Evolutionary conservation across 2,797 vertebrate genomes (phyloP), one percentile per base, ranked within the genome.

Genomic region (Microcaecilia unicolor): DNA sequence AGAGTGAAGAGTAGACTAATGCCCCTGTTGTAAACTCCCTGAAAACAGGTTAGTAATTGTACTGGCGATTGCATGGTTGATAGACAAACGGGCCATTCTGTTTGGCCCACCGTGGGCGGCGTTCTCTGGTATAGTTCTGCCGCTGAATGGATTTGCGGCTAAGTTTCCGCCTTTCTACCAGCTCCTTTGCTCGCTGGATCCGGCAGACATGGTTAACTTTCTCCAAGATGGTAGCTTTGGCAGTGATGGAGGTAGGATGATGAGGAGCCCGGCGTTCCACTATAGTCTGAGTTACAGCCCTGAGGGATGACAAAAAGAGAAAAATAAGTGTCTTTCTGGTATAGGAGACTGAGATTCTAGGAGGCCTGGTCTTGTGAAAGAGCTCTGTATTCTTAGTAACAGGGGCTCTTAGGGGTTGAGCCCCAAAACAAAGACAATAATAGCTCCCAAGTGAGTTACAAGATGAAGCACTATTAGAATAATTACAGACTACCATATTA

Each of bases 21-120:
- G 54, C 55, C 59, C 4, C 22, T 5, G 18, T 43, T 22, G 20
- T 25, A 18, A 48, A 34, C 10, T 11, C 33, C 48, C 41, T 10
- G 30, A 31, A n/a, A 6, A 22, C 45, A 48, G 44, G 53, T 94
- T 83, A 98, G 81, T 97, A 91, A 83, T 87, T 90, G 83, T 85
- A 47, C 78, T 87, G 92, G 61, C 90, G 94, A 78, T 93, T 92
- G 85, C 85, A 83, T 44, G 95, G 95, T 73, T 98, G 95, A 78
- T 97, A 90, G 52, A 97, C 69, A 50, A 90, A 93, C 80, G 79
- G 83, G 64, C 84, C 83, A 15, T 67, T 72, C 43, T 68, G 64
- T 62, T 82, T 83, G 65, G 75, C 42, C 4, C 82, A 70, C 40
- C 81, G 82, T 10, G 81, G 75, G 22, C 84, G 83, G 67, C 88